Evolutionary conservation across 2,113 vertebrate species (phyloP).

Genomic region (Tursiops truncatus): DNA sequence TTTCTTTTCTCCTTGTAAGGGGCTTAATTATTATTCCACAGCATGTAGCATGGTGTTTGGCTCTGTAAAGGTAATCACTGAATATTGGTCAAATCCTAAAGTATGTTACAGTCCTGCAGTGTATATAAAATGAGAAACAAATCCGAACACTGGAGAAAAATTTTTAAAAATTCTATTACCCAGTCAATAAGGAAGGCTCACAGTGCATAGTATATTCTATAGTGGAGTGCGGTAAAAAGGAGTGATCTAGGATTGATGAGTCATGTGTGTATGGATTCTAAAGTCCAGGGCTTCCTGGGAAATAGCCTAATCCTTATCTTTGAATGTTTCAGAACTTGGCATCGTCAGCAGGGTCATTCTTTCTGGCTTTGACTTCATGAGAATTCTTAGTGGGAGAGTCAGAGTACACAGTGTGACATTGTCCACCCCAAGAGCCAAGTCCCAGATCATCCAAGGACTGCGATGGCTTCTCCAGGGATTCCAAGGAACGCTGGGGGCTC

Average conservation of each 20-base stretch:
- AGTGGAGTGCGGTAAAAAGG: neutral
- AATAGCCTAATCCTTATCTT: constrained; percentile 21
- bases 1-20: neutral
- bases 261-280: neutral
- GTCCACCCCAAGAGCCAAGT: neutral
- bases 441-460: neutral
- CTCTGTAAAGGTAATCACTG: neutral
- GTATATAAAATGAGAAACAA: neutral
- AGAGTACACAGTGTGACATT: neutral
- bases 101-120: neutral
- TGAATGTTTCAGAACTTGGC: constrained; percentile 8
- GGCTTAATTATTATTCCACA: neutral
- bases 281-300: constrained; percentile 34
- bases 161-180: neutral
- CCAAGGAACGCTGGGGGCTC: neutral
- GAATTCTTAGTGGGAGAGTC: constrained; percentile 14
- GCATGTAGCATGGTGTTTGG: neutral
- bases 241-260: neutral
- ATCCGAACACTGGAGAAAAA: neutral
- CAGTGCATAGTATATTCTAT: neutral
- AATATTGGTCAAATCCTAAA: neutral
- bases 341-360: neutral
- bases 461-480: neutral
- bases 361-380: constrained; percentile 31
- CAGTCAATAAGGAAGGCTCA: neutral